Conservation (phyloP, 2,888 invertebrate genomes). For the Tethea ocularis region DNA sequence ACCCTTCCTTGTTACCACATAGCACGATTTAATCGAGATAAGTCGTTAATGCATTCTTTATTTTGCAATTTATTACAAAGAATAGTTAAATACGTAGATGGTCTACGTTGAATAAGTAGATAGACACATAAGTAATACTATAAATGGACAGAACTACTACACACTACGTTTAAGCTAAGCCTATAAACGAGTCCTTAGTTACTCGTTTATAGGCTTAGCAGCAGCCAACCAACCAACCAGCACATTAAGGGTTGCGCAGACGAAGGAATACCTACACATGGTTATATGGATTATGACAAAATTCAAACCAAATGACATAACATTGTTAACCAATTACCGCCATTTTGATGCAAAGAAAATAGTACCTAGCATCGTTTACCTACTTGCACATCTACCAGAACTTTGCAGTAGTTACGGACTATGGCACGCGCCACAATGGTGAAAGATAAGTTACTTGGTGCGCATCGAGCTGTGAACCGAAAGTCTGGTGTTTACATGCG, state of each 20-base stretch:
- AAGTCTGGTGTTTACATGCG: slow-evolving; percentile 82
- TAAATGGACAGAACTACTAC: no score
- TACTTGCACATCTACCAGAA: slow-evolving; percentile 52
- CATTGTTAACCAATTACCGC: no score
- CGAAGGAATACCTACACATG: no score
- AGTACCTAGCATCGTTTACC: slow-evolving; percentile 24
- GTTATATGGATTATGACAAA: no score
- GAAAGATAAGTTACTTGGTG: slow-evolving; percentile 83
- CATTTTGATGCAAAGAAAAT: background rate
- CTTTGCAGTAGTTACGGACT: slow-evolving; percentile 49
- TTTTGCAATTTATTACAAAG: slow-evolving; percentile 70
- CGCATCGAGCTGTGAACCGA: slow-evolving; percentile 83
- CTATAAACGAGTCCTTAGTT: no score
- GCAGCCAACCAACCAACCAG: no score
- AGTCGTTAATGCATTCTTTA: slow-evolving; percentile 66
- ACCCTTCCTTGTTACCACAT: slow-evolving; percentile 75
- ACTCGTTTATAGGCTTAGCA: no score
- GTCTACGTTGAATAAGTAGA: no score
- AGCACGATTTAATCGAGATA: slow-evolving; percentile 72
- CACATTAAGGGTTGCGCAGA: no score
- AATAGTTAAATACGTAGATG: slow-evolving; percentile 26
- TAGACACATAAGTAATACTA: no score
- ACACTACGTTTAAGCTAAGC: no score
- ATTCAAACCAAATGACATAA: no score
- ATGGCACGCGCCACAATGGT: slow-evolving; percentile 81